phyloP scores from a whole-genome alignment of 2,797 vertebrate genomes.

The Coranthus polyacanthus region DNA sequence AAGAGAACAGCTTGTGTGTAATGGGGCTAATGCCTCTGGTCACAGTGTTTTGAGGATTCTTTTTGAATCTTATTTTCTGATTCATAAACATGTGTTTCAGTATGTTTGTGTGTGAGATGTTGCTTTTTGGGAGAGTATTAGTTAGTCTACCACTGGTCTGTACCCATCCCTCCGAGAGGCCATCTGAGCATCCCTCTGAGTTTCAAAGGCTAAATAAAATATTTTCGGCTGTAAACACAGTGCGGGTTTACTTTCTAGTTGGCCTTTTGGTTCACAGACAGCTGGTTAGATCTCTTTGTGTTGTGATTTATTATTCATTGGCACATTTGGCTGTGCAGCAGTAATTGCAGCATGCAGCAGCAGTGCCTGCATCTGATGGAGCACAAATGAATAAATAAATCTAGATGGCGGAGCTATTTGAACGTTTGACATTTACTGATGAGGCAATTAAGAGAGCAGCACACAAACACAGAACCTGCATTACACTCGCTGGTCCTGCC shows the following conservation, averaged over 20 bases:
- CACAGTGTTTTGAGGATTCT: slow-evolving; percentile 18
- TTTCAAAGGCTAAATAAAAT: slow-evolving; percentile 21
- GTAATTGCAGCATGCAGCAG: slow-evolving; percentile 73
- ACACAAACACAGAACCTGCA: slow-evolving; percentile 50
- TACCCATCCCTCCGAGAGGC: neutral
- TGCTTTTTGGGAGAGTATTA: slow-evolving; percentile 16
- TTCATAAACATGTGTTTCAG: slow-evolving; percentile 14
- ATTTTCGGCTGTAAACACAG: slow-evolving; percentile 31
- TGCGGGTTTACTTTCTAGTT: slow-evolving; percentile 38
- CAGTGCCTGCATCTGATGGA: slow-evolving; percentile 68
- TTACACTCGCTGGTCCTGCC: slow-evolving; percentile 34
- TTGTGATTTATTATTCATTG: slow-evolving; percentile 78
- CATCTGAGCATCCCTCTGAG: slow-evolving; percentile 2
- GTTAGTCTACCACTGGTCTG: neutral
- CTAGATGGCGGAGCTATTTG: slow-evolving; percentile 64
- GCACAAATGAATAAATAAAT: slow-evolving; percentile 80
- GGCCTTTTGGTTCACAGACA: slow-evolving; percentile 38
- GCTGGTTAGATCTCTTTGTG: slow-evolving; percentile 68
- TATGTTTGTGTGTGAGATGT: slow-evolving; percentile 9
- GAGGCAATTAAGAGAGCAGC: slow-evolving; percentile 77
- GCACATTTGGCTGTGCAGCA: slow-evolving; percentile 66
- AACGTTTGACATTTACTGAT: slow-evolving; percentile 82
- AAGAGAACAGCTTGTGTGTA: slow-evolving; percentile 44
- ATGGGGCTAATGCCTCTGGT: slow-evolving; percentile 30
- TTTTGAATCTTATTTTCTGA: slow-evolving; percentile 13